Percentiles rank a stretch among this genome's conserved stretches.
Conservation (phyloP, 2,888 invertebrate species). For the Agrochola lychnidis region DNA sequence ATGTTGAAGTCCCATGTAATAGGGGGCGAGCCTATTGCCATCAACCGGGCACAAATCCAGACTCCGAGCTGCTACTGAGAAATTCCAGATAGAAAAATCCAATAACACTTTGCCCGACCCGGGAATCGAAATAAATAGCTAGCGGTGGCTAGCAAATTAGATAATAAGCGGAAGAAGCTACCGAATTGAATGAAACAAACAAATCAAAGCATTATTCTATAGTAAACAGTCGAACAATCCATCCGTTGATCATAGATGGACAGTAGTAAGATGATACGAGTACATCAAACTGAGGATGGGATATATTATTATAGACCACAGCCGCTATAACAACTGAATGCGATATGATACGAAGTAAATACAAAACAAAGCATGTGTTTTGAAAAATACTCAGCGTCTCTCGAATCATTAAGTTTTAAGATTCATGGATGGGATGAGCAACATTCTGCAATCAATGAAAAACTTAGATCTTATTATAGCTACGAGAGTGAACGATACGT, state of each 20-base stretch:
- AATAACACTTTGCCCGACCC: no score
- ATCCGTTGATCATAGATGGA: no score
- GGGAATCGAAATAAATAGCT: not conserved
- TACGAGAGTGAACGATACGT: not conserved
- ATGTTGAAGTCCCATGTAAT: no score
- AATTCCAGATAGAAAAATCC: no score
- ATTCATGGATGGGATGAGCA: not conserved
- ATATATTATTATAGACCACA: no score
- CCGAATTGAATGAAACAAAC: not conserved
- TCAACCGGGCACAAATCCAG: no score
- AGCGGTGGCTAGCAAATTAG: not conserved
- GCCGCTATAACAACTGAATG: not conserved
- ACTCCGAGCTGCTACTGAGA: no score
- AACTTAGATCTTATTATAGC: not conserved
- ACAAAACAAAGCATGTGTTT: not conserved
- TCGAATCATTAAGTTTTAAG: not conserved
- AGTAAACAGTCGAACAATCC: not conserved
- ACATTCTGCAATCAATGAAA: not conserved
- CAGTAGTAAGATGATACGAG: no score
- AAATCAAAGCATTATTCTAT: not conserved
- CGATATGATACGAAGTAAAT: not conserved
- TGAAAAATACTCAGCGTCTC: not conserved
- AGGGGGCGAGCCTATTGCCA: no score
- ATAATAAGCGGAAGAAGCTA: constrained; percentile 1
- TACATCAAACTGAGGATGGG: no score